phyloP scores from a whole-genome alignment of 2,113 vertebrate genomes.

The Seriola quinqueradiata region DNA sequence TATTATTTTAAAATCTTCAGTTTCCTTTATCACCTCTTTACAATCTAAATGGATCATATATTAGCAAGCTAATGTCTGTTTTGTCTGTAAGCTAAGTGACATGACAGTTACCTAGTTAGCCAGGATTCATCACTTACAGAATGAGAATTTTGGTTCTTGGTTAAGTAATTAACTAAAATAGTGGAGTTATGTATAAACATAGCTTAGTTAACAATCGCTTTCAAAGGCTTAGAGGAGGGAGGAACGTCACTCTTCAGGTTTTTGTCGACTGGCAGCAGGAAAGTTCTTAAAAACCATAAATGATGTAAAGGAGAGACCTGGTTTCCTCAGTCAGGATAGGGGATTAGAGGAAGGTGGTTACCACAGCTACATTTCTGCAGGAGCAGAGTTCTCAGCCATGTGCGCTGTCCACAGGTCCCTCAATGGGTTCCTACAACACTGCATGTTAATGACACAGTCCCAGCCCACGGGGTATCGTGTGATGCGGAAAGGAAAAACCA shows the following conservation, averaged over 20 bases:
- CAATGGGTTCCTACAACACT: background rate
- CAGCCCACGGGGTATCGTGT: background rate
- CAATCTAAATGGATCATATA: background rate
- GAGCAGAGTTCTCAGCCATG: background rate
- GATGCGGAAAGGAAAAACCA: conserved; percentile 32
- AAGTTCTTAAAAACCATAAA: background rate
- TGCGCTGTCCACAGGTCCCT: background rate
- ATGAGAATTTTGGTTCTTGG: background rate
- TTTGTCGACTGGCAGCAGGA: background rate
- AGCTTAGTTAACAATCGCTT: background rate
- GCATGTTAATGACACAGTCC: background rate
- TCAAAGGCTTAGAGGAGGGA: background rate
- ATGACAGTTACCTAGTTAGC: background rate
- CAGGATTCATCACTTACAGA: background rate
- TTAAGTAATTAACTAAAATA: background rate
- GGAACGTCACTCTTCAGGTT: background rate
- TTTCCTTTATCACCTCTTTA: background rate
- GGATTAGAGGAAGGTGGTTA: background rate
- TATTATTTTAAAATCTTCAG: too few species aligned
- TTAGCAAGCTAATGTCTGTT: background rate
- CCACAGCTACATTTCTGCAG: background rate
- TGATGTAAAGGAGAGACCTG: background rate
- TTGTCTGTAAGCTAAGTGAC: background rate
- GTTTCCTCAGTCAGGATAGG: background rate
- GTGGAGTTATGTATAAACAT: background rate